phyloP scores from a whole-genome alignment of 2,113 vertebrate species.

The Pao palembangensis region DNA sequence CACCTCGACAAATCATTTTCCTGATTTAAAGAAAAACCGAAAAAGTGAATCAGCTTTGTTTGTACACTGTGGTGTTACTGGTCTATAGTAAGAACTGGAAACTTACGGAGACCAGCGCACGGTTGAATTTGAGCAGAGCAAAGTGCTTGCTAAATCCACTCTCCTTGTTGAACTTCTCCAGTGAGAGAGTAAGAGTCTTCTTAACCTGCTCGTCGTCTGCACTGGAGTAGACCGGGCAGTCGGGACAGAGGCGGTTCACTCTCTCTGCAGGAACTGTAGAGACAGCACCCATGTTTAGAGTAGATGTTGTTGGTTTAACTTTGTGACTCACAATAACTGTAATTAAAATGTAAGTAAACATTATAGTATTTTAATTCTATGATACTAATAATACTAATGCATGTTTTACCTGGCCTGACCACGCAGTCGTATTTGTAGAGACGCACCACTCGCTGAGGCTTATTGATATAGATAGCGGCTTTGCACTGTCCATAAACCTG shows the following conservation, averaged over 20 bases:
- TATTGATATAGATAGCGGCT: slow-evolving; percentile 66
- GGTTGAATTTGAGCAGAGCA: slow-evolving; percentile 48
- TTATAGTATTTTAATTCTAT: not conserved
- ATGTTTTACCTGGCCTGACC: slow-evolving; percentile 67
- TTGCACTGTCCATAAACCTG: slow-evolving; percentile 77
- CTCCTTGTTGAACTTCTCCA: slow-evolving; percentile 71
- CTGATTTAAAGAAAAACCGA: no score
- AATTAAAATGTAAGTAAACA: not conserved
- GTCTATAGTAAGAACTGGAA: not conserved
- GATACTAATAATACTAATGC: not conserved
- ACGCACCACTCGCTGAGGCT: slow-evolving; percentile 59
- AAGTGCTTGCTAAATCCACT: slow-evolving; percentile 58
- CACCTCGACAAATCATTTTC: no score
- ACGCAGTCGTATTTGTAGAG: slow-evolving; percentile 72
- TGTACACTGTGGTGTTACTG: no score
- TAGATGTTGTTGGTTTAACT: not conserved
- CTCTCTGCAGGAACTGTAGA: slow-evolving; percentile 46
- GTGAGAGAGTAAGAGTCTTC: slow-evolving; percentile 27
- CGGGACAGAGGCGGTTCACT: slow-evolving; percentile 13
- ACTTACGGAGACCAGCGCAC: slow-evolving; percentile 45
- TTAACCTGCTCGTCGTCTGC: slow-evolving; percentile 16
- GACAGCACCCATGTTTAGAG: not conserved
- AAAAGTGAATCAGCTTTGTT: no score
- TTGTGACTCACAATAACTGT: no score
- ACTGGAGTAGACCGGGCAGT: slow-evolving; percentile 27